Evolutionary conservation across 2,888 invertebrate genomes (phyloP).

Genomic region (Plebejus anna): DNA sequence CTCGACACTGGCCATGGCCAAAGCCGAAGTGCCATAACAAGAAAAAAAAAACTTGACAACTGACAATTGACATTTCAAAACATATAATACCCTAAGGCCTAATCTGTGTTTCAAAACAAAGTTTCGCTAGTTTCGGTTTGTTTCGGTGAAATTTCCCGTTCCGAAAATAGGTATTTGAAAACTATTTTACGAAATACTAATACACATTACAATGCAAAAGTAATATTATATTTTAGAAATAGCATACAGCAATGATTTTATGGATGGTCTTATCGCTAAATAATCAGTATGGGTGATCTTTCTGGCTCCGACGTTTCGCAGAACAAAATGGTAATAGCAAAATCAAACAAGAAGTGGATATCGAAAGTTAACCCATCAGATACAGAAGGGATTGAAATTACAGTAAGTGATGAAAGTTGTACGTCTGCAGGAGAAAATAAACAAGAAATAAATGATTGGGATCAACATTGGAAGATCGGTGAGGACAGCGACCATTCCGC

Average conservation of each 20-base stretch:
- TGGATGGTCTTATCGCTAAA: slow-evolving; percentile 70
- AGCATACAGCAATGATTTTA: slow-evolving; percentile 60
- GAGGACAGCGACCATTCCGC: slow-evolving; percentile 32
- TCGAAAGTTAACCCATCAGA: slow-evolving; percentile 51
- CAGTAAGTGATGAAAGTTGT: slow-evolving; percentile 45
- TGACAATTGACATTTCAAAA: background rate
- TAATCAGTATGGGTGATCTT: slow-evolving; percentile 75
- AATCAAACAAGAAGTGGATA: slow-evolving; percentile 65
- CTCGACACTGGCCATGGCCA: no score
- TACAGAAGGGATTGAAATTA: slow-evolving; percentile 44
- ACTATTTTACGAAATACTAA: background rate
- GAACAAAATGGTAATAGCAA: slow-evolving; percentile 71
- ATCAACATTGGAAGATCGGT: slow-evolving; percentile 36
- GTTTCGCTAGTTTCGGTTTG: no score
- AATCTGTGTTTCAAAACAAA: no score
- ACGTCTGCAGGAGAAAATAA: slow-evolving; percentile 46
- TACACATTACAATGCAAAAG: background rate
- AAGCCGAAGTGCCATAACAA: no score
- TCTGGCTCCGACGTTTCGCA: slow-evolving; percentile 61
- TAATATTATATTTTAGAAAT: slow-evolving; percentile 14
- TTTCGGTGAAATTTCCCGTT: background rate
- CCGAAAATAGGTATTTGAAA: background rate
- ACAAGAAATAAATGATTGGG: slow-evolving; percentile 41
- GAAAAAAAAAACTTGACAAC: background rate
- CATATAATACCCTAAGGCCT: no score